Evolutionary conservation across 2,797 vertebrate species (phyloP).

Genomic region (Syndactyla subalaris): DNA sequence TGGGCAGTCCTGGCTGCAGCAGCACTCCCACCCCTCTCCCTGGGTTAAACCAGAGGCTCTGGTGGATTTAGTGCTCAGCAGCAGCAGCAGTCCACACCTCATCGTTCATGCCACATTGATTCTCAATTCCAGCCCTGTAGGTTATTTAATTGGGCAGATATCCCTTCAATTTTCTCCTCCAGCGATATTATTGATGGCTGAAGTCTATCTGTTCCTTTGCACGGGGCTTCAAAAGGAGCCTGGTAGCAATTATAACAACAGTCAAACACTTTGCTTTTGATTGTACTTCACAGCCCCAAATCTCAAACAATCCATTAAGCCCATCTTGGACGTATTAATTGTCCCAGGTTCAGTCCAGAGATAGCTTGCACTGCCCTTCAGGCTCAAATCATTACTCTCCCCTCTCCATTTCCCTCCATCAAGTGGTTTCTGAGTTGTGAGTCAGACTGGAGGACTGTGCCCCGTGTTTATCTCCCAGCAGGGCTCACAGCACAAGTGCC

Average conservation of each 20-base stretch:
- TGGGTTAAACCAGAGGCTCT: neutral
- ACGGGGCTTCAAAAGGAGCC: neutral
- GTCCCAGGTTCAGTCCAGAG: neutral
- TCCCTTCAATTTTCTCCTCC: conserved; percentile 59
- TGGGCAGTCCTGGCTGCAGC: fast-evolving
- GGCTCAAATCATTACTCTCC: neutral
- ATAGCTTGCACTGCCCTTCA: neutral
- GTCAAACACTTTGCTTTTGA: neutral
- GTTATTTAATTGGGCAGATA: conserved; percentile 69
- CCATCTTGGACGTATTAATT: neutral
- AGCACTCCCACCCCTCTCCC: neutral
- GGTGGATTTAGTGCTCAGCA: neutral
- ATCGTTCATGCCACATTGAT: conserved; percentile 51
- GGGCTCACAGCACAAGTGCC: fast-evolving
- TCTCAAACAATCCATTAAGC: conserved; percentile 1
- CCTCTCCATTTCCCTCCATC: neutral
- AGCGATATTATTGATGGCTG: conserved; percentile 43
- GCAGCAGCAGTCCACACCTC: neutral
- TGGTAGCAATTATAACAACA: conserved; percentile 30
- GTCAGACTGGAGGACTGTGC: neutral
- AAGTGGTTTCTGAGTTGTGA: neutral
- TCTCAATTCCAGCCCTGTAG: conserved; percentile 54
- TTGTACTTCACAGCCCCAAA: neutral
- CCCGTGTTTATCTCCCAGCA: neutral
- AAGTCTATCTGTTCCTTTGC: conserved; percentile 30